phyloP scores from a whole-genome alignment of 2,888 invertebrate genomes.

The Cetonia aurata region DNA sequence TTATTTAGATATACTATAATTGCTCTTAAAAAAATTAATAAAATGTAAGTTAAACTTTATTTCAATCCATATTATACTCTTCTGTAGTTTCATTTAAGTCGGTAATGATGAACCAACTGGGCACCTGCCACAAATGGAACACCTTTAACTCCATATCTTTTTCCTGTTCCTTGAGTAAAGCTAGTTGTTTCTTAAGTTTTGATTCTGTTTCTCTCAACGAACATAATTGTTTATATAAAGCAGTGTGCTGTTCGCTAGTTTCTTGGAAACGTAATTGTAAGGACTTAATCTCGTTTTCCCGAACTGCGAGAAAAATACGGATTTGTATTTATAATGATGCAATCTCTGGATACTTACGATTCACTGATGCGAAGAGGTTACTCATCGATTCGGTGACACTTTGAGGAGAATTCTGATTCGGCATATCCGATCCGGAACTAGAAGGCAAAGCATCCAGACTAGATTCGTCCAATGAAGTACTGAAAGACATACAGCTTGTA shows the following conservation, averaged over 20 bases:
- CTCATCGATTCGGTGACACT: slow-evolving; percentile 63
- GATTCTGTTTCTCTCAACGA: slow-evolving; percentile 61
- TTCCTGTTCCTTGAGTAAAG: slow-evolving; percentile 59
- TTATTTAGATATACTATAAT: slow-evolving; percentile 13
- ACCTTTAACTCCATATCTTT: slow-evolving; percentile 60
- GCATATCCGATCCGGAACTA: slow-evolving; percentile 15
- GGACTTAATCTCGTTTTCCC: slow-evolving; percentile 64
- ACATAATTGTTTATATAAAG: slow-evolving; percentile 60
- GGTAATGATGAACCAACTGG: slow-evolving; percentile 63
- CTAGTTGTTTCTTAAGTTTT: slow-evolving; percentile 60
- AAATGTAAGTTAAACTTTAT: slow-evolving; percentile 2
- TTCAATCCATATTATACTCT: slow-evolving; percentile 42
- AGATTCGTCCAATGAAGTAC: slow-evolving; percentile 65
- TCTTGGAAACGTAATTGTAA: slow-evolving; percentile 60
- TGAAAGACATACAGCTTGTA: slow-evolving; percentile 53
- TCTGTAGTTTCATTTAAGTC: slow-evolving; percentile 44
- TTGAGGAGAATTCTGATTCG: slow-evolving; percentile 47
- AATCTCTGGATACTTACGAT: slow-evolving; percentile 58
- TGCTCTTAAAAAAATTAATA: neutral
- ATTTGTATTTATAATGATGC: slow-evolving; percentile 15
- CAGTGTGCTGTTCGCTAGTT: slow-evolving; percentile 58
- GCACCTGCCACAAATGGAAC: slow-evolving; percentile 64
- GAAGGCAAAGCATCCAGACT: slow-evolving; percentile 63
- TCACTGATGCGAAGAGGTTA: slow-evolving; percentile 59
- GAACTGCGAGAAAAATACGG: slow-evolving; percentile 57